Conservation (phyloP, 2,888 invertebrate genomes). For the Fragum sueziense region DNA sequence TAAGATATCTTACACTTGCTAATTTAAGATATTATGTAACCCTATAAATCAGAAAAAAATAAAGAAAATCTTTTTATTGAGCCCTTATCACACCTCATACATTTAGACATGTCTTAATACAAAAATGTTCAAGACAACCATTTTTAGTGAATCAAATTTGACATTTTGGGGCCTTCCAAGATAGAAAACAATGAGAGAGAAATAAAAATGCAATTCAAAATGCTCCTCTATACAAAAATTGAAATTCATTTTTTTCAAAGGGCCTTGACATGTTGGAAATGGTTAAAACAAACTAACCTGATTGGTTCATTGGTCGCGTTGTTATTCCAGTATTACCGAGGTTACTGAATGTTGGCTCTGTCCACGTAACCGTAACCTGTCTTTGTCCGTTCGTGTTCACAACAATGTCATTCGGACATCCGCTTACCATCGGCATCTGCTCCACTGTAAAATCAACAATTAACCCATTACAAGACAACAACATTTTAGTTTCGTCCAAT, state of each 20-base stretch:
- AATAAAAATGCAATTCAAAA: too few relatives aligned
- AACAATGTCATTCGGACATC: constrained; percentile 65
- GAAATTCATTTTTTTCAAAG: too few relatives aligned
- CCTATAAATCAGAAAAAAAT: too few relatives aligned
- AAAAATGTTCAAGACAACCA: too few relatives aligned
- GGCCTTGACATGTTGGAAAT: too few relatives aligned
- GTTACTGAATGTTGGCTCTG: constrained; percentile 52
- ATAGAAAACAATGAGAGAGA: not conserved
- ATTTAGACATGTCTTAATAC: too few relatives aligned
- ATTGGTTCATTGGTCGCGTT: not conserved
- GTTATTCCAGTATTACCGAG: not conserved
- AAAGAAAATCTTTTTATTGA: too few relatives aligned
- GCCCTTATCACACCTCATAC: too few relatives aligned
- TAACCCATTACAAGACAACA: not conserved
- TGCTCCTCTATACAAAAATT: too few relatives aligned
- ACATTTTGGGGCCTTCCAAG: not conserved
- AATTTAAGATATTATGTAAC: too few relatives aligned
- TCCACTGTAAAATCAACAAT: not conserved
- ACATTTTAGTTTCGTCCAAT: not conserved
- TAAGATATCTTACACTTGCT: too few relatives aligned
- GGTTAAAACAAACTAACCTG: constrained; percentile 31
- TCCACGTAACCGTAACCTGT: constrained; percentile 65
- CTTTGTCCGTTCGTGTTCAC: constrained; percentile 48
- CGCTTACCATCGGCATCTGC: constrained; percentile 42
- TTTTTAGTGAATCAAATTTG: too few relatives aligned